phyloP scores from a whole-genome alignment of 2,113 vertebrate genomes.

The Alaudala cheleensis region DNA sequence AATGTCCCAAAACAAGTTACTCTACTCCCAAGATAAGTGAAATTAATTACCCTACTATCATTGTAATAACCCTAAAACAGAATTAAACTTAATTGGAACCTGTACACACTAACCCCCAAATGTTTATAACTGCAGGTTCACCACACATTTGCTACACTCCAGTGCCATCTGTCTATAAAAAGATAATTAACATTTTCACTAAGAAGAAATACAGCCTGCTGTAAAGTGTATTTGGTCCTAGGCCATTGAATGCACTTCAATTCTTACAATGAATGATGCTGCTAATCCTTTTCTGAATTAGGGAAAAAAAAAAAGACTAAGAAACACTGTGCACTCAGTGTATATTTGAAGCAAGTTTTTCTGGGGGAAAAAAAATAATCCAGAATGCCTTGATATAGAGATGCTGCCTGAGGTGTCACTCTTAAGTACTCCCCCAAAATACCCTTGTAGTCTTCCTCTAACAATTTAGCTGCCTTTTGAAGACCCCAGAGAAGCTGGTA shows the following conservation, averaged over 20 bases:
- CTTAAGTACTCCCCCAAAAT: neutral
- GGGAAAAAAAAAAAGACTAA: neutral
- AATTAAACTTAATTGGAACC: constrained; percentile 9
- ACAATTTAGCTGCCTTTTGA: neutral
- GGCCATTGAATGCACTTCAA: neutral
- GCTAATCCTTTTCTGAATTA: neutral
- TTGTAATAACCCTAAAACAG: neutral
- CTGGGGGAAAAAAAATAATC: neutral
- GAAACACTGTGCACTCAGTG: neutral
- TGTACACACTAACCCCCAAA: neutral
- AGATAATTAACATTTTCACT: constrained; percentile 46
- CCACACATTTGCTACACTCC: constrained; percentile 49
- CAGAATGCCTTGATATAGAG: neutral
- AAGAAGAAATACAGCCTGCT: neutral
- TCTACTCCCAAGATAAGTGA: neutral
- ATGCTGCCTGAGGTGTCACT: neutral
- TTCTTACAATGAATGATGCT: neutral
- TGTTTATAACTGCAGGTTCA: neutral
- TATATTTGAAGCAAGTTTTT: neutral
- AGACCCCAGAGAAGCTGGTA: neutral
- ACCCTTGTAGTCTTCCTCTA: neutral
- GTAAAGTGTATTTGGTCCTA: neutral
- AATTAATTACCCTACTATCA: neutral
- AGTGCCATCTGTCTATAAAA: constrained; percentile 69
- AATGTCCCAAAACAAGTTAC: neutral